Percentiles rank a stretch among this genome's conserved stretches.
phyloP scores from a whole-genome alignment of 2,113 vertebrate species.

The Thomomys bottae region DNA sequence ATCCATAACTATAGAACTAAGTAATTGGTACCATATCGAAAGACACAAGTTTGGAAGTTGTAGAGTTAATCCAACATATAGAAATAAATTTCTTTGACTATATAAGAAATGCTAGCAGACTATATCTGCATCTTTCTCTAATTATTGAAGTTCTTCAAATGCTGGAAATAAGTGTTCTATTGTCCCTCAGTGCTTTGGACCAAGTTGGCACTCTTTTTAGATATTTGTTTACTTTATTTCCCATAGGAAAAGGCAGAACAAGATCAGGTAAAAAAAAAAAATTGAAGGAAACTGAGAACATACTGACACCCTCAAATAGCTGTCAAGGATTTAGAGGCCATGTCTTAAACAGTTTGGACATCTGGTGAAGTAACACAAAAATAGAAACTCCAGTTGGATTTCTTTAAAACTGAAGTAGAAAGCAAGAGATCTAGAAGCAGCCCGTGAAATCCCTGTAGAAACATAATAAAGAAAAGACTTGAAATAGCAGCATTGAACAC shows the following conservation, averaged over 20 bases:
- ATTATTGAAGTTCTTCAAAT: conserved; percentile 28
- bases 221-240: conserved; percentile 68
- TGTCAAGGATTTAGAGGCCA: conserved; percentile 75
- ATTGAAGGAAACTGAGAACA: conserved; percentile 63
- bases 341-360: conserved; percentile 78
- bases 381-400: conserved; percentile 78
- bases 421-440: conserved; percentile 74
- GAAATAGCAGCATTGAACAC: conserved; percentile 71
- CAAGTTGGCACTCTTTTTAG: conserved; percentile 9
- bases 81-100: conserved; percentile 3
- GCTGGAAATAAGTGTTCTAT: background rate
- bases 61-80: background rate
- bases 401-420: conserved; percentile 74
- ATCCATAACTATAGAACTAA: background rate
- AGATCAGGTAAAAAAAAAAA: conserved; percentile 50
- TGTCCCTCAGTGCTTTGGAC: background rate
- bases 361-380: conserved; percentile 77
- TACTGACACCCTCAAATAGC: conserved; percentile 76
- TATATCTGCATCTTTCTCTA: background rate
- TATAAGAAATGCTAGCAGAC: background rate
- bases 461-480: conserved; percentile 74
- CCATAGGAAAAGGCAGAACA: conserved; percentile 46
- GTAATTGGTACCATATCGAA: background rate
- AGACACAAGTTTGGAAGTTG: background rate
- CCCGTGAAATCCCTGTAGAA: conserved; percentile 73